Evolutionary conservation across 2,888 invertebrate species (phyloP).

Genomic region (Dasysyrphus albostriatus): DNA sequence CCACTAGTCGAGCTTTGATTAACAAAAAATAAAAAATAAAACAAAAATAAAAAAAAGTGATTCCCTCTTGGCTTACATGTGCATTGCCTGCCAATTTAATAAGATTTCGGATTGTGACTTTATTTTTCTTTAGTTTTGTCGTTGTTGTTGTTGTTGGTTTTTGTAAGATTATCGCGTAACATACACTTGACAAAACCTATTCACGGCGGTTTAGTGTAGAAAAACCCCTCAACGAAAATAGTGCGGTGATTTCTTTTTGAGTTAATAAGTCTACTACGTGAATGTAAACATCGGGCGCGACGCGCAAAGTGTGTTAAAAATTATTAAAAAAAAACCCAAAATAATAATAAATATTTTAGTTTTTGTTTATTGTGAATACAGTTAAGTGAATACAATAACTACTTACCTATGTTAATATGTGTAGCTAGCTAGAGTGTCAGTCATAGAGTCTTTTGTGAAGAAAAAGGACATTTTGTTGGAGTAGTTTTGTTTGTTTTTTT

Average conservation of each 20-base stretch:
- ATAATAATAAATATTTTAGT: neutral
- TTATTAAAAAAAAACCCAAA: neutral
- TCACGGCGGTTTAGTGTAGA: constrained; percentile 67
- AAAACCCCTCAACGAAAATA: constrained; percentile 66
- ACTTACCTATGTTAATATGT: constrained; percentile 5
- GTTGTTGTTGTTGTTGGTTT: constrained; percentile 2
- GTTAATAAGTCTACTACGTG: constrained; percentile 27
- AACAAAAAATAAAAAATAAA: constrained; percentile 4
- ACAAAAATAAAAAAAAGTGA: constrained; percentile 57
- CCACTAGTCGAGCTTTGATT: constrained; percentile 55
- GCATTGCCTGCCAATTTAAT: constrained; percentile 62
- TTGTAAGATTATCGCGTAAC: constrained; percentile 46
- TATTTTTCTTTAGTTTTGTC: constrained; percentile 39
- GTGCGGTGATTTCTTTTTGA: constrained; percentile 64
- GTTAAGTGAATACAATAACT: neutral
- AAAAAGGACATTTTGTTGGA: constrained; percentile 46
- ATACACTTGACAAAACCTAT: constrained; percentile 51
- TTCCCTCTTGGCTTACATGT: constrained; percentile 59
- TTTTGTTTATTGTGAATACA: constrained; percentile 13
- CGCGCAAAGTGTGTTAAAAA: constrained; percentile 1
- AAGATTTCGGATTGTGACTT: constrained; percentile 52
- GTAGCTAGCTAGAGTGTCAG: constrained; percentile 9
- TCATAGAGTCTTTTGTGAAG: constrained; percentile 7
- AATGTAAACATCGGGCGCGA: constrained; percentile 54
- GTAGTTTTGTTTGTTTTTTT: constrained; percentile 1